These are phyloP conservation scores for Zapus hudsonius DNA, from an alignment of 2,113 vertebrate genomes.

Conservation along the genomic window DNA sequence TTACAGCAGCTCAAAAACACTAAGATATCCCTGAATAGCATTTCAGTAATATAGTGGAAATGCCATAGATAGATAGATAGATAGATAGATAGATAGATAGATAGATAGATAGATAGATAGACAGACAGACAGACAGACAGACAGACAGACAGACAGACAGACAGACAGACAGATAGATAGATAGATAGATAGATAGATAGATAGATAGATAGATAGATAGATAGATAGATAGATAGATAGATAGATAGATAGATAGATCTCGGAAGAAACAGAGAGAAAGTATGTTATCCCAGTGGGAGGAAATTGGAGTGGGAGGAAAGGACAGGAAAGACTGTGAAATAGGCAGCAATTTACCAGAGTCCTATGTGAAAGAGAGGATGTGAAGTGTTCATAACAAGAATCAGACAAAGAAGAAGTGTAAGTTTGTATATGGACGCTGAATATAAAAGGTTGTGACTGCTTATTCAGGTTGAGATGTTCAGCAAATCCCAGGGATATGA, in stretches of 20 bases:
- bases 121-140: too few species aligned
- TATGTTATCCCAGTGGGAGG: background rate
- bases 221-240: too few species aligned
- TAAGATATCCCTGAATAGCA: background rate
- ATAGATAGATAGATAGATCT: too few species aligned
- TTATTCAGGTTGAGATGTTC: background rate
- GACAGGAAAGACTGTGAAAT: background rate
- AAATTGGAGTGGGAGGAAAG: background rate
- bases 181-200: too few species aligned
- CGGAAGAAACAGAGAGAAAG: background rate
- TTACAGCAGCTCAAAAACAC: background rate
- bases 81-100: too few species aligned
- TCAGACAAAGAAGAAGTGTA: background rate
- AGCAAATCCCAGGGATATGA: background rate
- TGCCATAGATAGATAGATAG: too few species aligned
- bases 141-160: too few species aligned
- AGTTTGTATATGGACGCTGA: background rate
- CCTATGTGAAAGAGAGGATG: conserved; percentile 11
- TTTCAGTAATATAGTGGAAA: background rate
- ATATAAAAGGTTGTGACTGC: background rate
- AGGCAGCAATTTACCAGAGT: background rate
- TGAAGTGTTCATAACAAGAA: conserved; percentile 16
- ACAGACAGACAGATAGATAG: too few species aligned
- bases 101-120: too few species aligned
- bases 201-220: too few species aligned